Conservation (phyloP, 2,113 vertebrate species). For the Carassius gibelio region DNA sequence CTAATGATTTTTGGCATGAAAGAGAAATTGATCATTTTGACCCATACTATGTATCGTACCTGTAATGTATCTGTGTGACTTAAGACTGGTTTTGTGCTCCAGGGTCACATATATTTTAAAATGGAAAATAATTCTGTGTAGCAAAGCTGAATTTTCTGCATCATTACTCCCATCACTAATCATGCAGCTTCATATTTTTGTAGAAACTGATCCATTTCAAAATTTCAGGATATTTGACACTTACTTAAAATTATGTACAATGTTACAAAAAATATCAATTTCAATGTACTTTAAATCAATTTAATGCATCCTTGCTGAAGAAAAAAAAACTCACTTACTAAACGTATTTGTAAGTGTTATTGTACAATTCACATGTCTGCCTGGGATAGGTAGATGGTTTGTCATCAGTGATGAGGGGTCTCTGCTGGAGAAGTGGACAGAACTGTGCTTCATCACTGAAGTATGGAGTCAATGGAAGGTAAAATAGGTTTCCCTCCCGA, state of each 20-base stretch:
- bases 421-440: background rate
- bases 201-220: background rate
- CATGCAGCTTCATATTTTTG: background rate
- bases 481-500: slow-evolving; percentile 56
- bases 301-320: background rate
- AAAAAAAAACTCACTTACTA: background rate
- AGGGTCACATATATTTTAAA: too few species aligned
- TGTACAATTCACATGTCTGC: background rate
- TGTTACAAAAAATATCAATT: background rate
- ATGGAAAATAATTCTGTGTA: background rate
- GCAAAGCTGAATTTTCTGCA: background rate
- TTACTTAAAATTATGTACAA: background rate
- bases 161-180: background rate
- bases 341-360: background rate
- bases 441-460: slow-evolving; percentile 34
- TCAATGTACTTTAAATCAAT: background rate
- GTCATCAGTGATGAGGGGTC: background rate
- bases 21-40: too few species aligned
- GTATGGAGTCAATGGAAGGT: slow-evolving; percentile 59
- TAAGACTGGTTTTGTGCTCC: too few species aligned
- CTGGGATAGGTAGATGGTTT: slow-evolving; percentile 11
- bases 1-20: too few species aligned
- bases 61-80: too few species aligned
- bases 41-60: too few species aligned
- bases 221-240: background rate